Evolutionary conservation across 92 coral and sea anemone genomes (phyloP).

Genomic region (Porites lobata): DNA sequence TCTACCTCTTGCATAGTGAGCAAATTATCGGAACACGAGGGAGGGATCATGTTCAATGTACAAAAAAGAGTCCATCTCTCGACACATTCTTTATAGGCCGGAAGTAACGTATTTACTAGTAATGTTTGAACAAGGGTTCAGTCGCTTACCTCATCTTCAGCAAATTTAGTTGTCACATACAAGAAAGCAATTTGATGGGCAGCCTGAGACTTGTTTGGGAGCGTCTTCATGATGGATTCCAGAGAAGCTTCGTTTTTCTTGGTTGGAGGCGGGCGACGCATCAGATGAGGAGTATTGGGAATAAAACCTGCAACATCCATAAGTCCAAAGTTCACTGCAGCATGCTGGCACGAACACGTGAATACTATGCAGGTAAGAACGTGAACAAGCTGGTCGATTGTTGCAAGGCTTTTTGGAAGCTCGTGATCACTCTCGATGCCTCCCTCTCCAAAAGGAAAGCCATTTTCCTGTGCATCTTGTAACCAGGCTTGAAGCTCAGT

Average conservation of each 20-base stretch:
- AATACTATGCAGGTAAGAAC: constrained; percentile 81
- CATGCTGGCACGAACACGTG: constrained; percentile 92
- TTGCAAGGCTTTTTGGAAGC: constrained; percentile 60
- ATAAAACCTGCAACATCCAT: constrained; percentile 77
- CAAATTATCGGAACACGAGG: too few species aligned
- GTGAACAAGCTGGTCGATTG: constrained; percentile 79
- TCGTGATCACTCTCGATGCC: constrained; percentile 63
- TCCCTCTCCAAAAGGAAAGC: constrained; percentile 67
- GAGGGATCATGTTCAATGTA: too few species aligned
- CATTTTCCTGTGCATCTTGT: constrained; percentile 78
- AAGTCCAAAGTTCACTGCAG: constrained; percentile 90
- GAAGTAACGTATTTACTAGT: too few species aligned
- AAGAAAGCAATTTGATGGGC: constrained; percentile 67
- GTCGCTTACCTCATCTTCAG: constrained; percentile 76
- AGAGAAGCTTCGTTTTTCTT: constrained; percentile 71
- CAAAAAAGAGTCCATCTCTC: too few species aligned
- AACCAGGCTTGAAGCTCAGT: constrained; percentile 82
- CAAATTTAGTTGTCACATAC: constrained; percentile 62
- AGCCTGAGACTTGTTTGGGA: constrained; percentile 73
- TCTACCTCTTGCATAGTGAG: too few species aligned
- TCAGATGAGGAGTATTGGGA: constrained; percentile 82
- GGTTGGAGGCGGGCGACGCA: constrained; percentile 91
- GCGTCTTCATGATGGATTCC: constrained; percentile 71
- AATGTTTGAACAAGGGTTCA: too few species aligned
- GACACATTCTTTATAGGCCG: too few species aligned